phyloP scores from a whole-genome alignment of 2,113 vertebrate species.

The Anarhynchus alexandrinus region DNA sequence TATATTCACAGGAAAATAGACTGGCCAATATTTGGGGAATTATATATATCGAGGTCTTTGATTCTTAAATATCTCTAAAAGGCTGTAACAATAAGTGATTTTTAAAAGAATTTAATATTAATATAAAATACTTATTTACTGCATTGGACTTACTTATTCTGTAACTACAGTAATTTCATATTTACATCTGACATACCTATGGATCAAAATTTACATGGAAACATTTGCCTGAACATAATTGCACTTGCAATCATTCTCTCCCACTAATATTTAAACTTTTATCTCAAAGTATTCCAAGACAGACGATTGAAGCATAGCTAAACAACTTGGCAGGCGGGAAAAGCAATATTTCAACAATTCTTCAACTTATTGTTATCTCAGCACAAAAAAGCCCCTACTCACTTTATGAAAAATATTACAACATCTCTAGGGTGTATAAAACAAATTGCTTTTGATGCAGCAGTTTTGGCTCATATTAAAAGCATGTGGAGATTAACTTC shows the following conservation, averaged over 20 bases:
- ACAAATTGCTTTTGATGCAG: neutral
- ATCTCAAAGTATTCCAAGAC: neutral
- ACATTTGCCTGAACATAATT: neutral
- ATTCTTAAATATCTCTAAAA: neutral
- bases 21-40: neutral
- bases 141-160: neutral
- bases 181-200: neutral
- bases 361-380: slow-evolving; percentile 30
- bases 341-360: slow-evolving; percentile 7
- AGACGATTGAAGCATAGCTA: neutral
- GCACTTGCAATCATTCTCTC: neutral
- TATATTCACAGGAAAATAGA: neutral
- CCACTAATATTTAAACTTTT: neutral
- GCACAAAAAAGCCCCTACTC: neutral
- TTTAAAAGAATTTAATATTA: neutral
- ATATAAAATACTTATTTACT: neutral
- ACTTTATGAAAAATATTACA: slow-evolving; percentile 18
- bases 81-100: neutral
- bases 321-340: neutral
- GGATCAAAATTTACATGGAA: neutral
- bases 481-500: neutral
- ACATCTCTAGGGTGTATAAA: neutral
- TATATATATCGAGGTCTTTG: neutral
- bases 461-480: slow-evolving; percentile 20
- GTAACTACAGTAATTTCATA: neutral